These are phyloP conservation scores for Cephus nigrinus DNA, from an alignment of 2,888 invertebrate species.

Conservation along the genomic window DNA sequence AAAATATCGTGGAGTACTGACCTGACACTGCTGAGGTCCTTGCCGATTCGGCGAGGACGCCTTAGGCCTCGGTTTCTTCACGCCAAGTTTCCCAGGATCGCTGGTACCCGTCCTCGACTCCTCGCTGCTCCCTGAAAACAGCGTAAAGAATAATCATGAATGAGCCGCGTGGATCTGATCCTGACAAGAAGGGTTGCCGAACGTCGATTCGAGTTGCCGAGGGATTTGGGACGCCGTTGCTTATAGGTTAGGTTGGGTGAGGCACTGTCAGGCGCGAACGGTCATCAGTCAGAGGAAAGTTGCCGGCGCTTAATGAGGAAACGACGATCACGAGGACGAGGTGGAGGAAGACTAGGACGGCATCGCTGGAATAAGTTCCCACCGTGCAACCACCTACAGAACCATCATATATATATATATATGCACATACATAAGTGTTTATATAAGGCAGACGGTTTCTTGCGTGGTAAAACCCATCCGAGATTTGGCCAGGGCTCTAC, in stretches of 20 bases:
- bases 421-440: not conserved
- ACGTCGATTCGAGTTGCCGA: not conserved
- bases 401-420: not conserved
- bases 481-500: conserved; percentile 12
- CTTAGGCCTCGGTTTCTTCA: conserved; percentile 82
- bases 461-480: conserved; percentile 1
- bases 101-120: conserved; percentile 67
- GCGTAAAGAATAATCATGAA: conserved; percentile 14
- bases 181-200: conserved; percentile 7
- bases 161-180: not conserved
- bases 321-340: not conserved
- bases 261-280: not conserved
- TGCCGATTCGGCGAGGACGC: conserved; percentile 90
- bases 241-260: not conserved
- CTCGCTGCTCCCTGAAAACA: conserved; percentile 68
- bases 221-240: not conserved
- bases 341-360: not conserved
- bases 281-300: conserved; percentile 8
- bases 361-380: not conserved
- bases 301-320: conserved; percentile 2
- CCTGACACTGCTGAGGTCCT: conserved; percentile 93
- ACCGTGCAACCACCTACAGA: not conserved
- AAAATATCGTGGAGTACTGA: conserved; percentile 54
- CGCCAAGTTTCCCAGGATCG: conserved; percentile 71
- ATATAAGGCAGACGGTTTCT: conserved; percentile 16